Evolutionary conservation across 2,888 invertebrate species (phyloP).

Genomic region (Ophioninae sp.): DNA sequence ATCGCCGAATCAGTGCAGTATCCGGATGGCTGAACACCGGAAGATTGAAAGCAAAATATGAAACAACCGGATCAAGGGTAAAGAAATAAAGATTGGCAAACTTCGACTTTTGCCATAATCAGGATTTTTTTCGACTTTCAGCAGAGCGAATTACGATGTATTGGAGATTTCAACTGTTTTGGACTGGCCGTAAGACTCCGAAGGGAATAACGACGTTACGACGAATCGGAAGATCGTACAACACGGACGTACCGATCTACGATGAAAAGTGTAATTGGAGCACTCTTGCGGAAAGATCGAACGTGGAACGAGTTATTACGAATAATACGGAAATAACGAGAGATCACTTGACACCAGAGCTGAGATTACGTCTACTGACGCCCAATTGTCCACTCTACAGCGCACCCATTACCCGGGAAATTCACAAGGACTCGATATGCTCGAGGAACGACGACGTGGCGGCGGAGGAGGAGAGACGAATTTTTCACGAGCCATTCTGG

Average conservation of each 20-base stretch:
- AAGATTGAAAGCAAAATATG: too few relatives aligned
- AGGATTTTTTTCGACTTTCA: conserved; percentile 11
- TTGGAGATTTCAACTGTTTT: conserved; percentile 4
- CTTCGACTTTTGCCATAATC: not conserved
- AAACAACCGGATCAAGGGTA: too few relatives aligned
- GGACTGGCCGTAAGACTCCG: not conserved
- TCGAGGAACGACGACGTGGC: conserved; percentile 72
- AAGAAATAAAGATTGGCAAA: too few relatives aligned
- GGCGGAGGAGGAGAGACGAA: not conserved
- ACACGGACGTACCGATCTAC: not conserved
- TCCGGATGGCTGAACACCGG: too few relatives aligned
- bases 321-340: conserved; percentile 77
- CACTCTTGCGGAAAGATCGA: not conserved
- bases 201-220: not conserved
- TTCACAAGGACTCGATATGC: conserved; percentile 41
- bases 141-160: conserved; percentile 19
- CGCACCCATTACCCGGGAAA: conserved; percentile 78
- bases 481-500: conserved; percentile 87
- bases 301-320: conserved; percentile 47
- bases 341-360: conserved; percentile 86
- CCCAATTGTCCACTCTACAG: conserved; percentile 84
- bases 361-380: conserved; percentile 85
- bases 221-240: conserved; percentile 3
- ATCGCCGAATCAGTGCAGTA: too few relatives aligned
- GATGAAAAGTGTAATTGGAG: conserved; percentile 21